Conservation (phyloP, 2,113 vertebrate species). For the Chroicocephalus ridibundus region DNA sequence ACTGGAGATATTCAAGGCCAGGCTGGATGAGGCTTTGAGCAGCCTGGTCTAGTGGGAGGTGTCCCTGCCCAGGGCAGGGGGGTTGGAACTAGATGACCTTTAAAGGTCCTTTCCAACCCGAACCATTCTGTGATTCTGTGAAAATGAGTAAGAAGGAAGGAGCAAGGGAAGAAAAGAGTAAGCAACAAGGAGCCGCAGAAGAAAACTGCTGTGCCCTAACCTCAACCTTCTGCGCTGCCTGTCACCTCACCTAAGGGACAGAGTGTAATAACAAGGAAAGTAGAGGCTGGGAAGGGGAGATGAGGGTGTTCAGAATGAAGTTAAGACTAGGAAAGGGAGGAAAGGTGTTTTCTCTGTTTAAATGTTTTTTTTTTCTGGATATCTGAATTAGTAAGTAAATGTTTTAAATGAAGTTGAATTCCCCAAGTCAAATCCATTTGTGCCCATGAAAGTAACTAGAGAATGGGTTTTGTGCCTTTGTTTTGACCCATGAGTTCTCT, state of each 20-base stretch:
- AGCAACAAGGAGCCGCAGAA: not conserved
- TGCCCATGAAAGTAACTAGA: not conserved
- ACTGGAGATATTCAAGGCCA: no score
- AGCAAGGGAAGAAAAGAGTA: not conserved
- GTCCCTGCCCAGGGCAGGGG: no score
- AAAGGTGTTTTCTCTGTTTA: not conserved
- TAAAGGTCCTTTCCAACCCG: no score
- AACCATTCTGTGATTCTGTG: no score
- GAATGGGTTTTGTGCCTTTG: not conserved
- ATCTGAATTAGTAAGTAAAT: not conserved
- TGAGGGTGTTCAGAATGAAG: not conserved
- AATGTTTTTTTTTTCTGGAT: not conserved
- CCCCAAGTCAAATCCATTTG: not conserved
- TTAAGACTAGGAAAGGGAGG: not conserved
- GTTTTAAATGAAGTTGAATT: not conserved
- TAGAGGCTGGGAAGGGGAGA: not conserved
- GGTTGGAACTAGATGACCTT: no score
- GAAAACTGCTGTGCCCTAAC: rapidly evolving
- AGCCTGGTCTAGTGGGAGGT: no score
- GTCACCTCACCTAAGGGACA: not conserved
- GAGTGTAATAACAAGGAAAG: not conserved
- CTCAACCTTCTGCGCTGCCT: not conserved
- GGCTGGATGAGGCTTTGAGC: no score
- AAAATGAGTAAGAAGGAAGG: not conserved
- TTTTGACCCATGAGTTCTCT: not conserved